Percentiles rank a stretch among this genome's conserved stretches.
Conservation (phyloP, 2,888 invertebrate species). For the Margaritifera margaritifera region DNA sequence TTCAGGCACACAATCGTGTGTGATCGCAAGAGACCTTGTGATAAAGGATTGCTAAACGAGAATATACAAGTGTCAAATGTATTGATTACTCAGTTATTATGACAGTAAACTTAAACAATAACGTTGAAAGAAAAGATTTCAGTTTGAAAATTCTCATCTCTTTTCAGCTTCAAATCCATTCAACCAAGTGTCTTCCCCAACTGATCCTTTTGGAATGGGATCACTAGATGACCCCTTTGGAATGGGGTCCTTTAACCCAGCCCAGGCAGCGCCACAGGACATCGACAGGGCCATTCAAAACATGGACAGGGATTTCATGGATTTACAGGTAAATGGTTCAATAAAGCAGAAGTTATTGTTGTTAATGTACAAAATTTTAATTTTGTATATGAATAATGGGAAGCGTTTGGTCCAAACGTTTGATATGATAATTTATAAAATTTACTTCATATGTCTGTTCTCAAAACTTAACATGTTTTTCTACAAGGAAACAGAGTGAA, state of each 20-base stretch:
- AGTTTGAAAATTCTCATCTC: background rate
- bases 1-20: no score
- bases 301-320: conserved; percentile 86
- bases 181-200: conserved; percentile 1
- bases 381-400: background rate
- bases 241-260: conserved; percentile 81
- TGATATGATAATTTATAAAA: no score
- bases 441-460: no score
- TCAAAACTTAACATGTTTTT: no score
- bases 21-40: no score
- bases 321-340: conserved; percentile 83
- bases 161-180: conserved; percentile 12
- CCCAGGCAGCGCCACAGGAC: conserved; percentile 74
- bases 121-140: background rate
- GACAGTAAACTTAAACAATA: no score
- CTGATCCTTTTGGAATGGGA: background rate
- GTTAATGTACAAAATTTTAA: background rate
- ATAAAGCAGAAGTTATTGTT: background rate
- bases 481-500: no score
- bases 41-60: no score
- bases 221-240: conserved; percentile 84
- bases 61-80: no score
- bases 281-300: conserved; percentile 85
- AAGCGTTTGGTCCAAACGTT: no score
- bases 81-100: no score